Conservation (phyloP, 2,113 vertebrate genomes). For the Fulica atra region DNA sequence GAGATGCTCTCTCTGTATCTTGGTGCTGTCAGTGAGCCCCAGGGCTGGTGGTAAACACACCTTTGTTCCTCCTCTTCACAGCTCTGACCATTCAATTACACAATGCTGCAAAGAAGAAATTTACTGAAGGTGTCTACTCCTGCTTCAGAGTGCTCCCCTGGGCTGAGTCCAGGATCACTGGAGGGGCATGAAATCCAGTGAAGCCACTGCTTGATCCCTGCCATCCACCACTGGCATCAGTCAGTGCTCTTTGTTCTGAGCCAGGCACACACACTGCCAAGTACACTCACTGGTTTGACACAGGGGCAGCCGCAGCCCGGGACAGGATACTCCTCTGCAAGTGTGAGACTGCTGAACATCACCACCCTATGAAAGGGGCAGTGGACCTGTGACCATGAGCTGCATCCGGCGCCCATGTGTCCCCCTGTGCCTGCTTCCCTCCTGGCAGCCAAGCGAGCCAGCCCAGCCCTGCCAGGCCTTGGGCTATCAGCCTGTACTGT, state of each 20-base stretch:
- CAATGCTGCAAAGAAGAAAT: neutral
- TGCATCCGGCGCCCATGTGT: neutral
- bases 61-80: neutral
- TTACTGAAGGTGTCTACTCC: neutral
- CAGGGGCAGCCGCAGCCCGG: neutral
- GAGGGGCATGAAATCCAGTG: neutral
- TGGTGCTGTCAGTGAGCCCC: no score
- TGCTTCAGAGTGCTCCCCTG: neutral
- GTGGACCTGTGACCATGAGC: neutral
- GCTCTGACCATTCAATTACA: neutral
- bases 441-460: neutral
- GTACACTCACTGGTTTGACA: neutral
- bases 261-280: neutral
- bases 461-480: no score
- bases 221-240: neutral
- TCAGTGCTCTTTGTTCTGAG: neutral
- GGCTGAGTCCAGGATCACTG: neutral
- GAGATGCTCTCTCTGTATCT: neutral
- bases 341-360: rapidly evolving
- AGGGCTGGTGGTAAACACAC: neutral
- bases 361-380: neutral
- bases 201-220: neutral
- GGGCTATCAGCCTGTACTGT: rapidly evolving
- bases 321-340: neutral
- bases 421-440: neutral